phyloP scores from a whole-genome alignment of 2,797 vertebrate genomes.

The Gephyroberyx darwinii region DNA sequence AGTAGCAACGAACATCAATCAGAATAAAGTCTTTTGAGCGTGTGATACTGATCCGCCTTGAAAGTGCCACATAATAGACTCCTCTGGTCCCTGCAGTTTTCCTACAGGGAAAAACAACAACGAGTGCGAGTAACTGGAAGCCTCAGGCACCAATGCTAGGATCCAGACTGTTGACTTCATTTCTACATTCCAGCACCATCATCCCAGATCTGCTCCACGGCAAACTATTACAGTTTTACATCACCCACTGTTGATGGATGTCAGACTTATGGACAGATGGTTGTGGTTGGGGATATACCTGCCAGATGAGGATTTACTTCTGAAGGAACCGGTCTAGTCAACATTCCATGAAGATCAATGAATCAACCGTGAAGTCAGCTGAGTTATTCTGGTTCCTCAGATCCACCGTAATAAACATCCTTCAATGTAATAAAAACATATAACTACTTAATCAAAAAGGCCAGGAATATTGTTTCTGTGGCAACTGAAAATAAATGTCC shows the following conservation, averaged over 20 bases:
- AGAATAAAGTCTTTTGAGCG: background rate
- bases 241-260: conserved; percentile 26
- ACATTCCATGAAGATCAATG: too few species aligned
- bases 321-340: too few species aligned
- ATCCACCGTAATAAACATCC: too few species aligned
- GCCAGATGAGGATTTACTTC: background rate
- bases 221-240: background rate
- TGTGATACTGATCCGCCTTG: background rate
- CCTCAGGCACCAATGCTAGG: background rate
- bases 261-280: background rate
- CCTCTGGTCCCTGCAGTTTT: background rate
- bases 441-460: too few species aligned
- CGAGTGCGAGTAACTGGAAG: background rate
- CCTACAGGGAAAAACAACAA: background rate
- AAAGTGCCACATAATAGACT: background rate
- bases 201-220: background rate
- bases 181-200: conserved; percentile 10
- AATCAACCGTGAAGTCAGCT: too few species aligned
- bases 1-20: too few species aligned
- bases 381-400: too few species aligned
- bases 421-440: too few species aligned
- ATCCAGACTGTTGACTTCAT: conserved; percentile 4
- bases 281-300: conserved; percentile 12
- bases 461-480: background rate
- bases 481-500: background rate